Percentiles rank a stretch among this genome's conserved stretches.
These are phyloP conservation scores for Pyrocephalus nanus DNA, from an alignment of 2,797 vertebrate species.

Conservation along the genomic window DNA sequence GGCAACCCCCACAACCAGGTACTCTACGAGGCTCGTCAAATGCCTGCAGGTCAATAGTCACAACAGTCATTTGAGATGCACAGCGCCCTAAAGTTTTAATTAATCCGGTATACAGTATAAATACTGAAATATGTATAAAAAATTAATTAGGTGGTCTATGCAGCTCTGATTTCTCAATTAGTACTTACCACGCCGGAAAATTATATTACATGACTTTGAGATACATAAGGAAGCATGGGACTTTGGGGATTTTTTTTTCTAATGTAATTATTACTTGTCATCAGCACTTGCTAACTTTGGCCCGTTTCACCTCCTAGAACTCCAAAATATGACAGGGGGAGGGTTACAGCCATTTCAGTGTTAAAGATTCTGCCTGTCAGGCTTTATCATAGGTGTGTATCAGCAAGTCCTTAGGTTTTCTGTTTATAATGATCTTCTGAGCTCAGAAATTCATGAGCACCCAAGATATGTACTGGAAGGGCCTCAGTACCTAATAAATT, in stretches of 20 bases:
- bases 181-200: slow-evolving; percentile 70
- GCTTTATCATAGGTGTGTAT: background rate
- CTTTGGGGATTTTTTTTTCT: slow-evolving; percentile 55
- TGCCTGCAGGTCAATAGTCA: slow-evolving; percentile 66
- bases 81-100: slow-evolving; percentile 70
- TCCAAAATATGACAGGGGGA: background rate
- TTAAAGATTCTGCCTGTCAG: background rate
- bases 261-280: slow-evolving; percentile 65
- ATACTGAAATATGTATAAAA: slow-evolving; percentile 73
- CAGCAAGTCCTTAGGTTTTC: background rate
- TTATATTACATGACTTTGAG: slow-evolving; percentile 68
- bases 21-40: slow-evolving; percentile 35
- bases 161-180: slow-evolving; percentile 73
- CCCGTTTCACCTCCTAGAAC: slow-evolving; percentile 3
- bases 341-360: background rate
- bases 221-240: slow-evolving; percentile 64
- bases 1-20: slow-evolving; percentile 41
- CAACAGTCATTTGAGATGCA: slow-evolving; percentile 68
- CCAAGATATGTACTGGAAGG: background rate
- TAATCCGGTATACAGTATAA: slow-evolving; percentile 64
- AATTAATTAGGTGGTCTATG: slow-evolving; percentile 74
- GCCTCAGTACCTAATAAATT: background rate
- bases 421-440: background rate
- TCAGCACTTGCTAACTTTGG: slow-evolving; percentile 57
- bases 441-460: background rate